A percentile compares a stretch with the other conserved stretches of the same genome.
These are phyloP conservation scores for Idaea aversata DNA, from an alignment of 2,888 invertebrate species.

Conservation along the genomic window DNA sequence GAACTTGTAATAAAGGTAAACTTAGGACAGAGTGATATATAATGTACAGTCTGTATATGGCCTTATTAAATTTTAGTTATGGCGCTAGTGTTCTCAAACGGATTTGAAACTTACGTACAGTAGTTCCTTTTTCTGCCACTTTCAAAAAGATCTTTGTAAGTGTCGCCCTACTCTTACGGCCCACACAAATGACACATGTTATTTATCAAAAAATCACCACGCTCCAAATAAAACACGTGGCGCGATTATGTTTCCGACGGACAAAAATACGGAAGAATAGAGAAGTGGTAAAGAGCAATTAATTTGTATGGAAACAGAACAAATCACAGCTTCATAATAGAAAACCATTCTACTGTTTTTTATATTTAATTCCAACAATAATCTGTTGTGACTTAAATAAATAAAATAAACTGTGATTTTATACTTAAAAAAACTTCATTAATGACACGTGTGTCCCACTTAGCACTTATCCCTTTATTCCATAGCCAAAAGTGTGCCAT, in stretches of 20 bases:
- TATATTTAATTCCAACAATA: too few relatives aligned
- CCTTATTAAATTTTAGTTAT: too few relatives aligned
- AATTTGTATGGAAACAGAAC: not conserved
- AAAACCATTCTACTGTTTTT: too few relatives aligned
- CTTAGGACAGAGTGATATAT: too few relatives aligned
- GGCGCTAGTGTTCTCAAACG: not conserved
- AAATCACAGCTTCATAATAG: not conserved
- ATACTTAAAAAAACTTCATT: not conserved
- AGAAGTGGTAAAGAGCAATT: not conserved
- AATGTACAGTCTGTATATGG: too few relatives aligned
- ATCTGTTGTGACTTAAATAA: not conserved
- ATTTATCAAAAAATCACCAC: too few relatives aligned
- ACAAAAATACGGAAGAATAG: not conserved
- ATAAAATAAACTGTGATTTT: not conserved
- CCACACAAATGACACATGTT: not conserved
- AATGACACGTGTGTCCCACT: not conserved
- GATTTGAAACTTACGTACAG: not conserved
- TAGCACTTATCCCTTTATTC: not conserved
- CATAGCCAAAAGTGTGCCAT: not conserved
- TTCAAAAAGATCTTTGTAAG: too few relatives aligned
- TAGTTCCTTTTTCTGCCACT: too few relatives aligned
- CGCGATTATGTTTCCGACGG: too few relatives aligned
- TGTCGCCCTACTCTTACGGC: not conserved
- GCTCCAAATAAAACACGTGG: too few relatives aligned
- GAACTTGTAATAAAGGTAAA: too few relatives aligned